Evolutionary conservation across 37 sponge, comb jelly and placozoan genomes (phyloP), one percentile per base, ranked within the genome.

Genomic region (Crambe crambe): DNA sequence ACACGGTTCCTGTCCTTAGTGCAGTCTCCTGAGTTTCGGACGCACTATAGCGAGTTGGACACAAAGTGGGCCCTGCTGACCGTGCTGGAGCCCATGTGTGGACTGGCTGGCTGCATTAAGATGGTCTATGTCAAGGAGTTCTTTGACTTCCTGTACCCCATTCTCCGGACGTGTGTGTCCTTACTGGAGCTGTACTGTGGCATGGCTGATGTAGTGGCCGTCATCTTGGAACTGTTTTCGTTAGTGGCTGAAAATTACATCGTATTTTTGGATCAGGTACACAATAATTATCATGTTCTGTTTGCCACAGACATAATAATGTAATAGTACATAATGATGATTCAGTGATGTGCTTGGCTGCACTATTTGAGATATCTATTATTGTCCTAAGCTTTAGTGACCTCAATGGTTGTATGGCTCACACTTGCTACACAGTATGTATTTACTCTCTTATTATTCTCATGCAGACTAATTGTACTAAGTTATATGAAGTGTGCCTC

Each of bases 161-260:
- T 88, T 12, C 71, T 92, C 12, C 56, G 42, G 34, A 25, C 73
- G 39, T 74, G 73, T 56, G 77, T 80, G 27, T 30, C 62, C 3
- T 47, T 92, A 30, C 32, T 92, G 39, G 75, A 84, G 32, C 34
- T 63, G 51, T 79, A 72, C 59, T n/a, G 42, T 25, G 82, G 72
- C 8, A 42, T 40, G 17, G 25, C 67, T 2, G 86, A 88, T 30
- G 80, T 83, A 17, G 54, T 80, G 0, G 29, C 58, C 0, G 64
- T 81, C 66, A 70, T 88, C 12, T 72, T 92, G 39, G 75, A 88
- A 30, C 65, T 92, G 32, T 92, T 87, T 75, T 22, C 36, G 26
- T 37, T 75, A n/a, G 57, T 76, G 21, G 76, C 93, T 25, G 86
- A 92, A 72, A 65, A 66, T 30, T 78, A 73, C 35, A 18, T 80